These are phyloP conservation scores for Knipowitschia caucasica DNA, from an alignment of 2,797 vertebrate species.

Conservation along the genomic window DNA sequence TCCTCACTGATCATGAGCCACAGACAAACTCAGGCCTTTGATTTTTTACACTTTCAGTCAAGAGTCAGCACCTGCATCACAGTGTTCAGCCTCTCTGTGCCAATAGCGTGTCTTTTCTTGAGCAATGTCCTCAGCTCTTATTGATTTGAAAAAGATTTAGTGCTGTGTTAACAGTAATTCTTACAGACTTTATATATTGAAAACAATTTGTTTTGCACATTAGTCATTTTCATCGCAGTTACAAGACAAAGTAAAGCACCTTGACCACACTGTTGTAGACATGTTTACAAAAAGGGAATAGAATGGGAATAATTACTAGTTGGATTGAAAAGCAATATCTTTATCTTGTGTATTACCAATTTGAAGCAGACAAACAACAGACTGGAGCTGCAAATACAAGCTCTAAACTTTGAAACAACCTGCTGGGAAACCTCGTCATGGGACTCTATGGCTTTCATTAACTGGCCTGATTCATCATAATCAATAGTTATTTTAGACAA, in stretches of 20 bases:
- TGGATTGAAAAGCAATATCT: conserved; percentile 62
- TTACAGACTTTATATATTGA: conserved; percentile 38
- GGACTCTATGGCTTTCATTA: conserved; percentile 45
- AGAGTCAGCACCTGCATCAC: conserved; percentile 40
- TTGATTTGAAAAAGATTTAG: conserved; percentile 36
- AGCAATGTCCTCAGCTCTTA: conserved; percentile 25
- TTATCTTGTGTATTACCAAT: conserved; percentile 66
- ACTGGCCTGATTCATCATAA: conserved; percentile 60
- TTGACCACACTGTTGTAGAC: conserved; percentile 44
- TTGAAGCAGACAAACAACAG: conserved; percentile 58
- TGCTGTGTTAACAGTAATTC: conserved; percentile 32
- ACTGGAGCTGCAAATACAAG: conserved; percentile 10
- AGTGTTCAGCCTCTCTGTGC: conserved; percentile 24
- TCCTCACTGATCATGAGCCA: neutral
- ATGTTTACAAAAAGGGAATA: conserved; percentile 54
- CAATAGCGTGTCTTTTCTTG: conserved; percentile 17
- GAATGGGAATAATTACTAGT: conserved; percentile 72
- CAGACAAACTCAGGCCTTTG: neutral
- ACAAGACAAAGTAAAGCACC: conserved; percentile 56
- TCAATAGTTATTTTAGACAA: conserved; percentile 46
- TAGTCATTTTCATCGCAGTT: conserved; percentile 43
- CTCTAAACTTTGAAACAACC: conserved; percentile 20
- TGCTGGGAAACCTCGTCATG: conserved; percentile 28
- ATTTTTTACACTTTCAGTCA: neutral
- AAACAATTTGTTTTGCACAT: conserved; percentile 52